Evolutionary conservation across 1,140 invertebrate species (phyloP).

Genomic region (Drosophila guanche): DNA sequence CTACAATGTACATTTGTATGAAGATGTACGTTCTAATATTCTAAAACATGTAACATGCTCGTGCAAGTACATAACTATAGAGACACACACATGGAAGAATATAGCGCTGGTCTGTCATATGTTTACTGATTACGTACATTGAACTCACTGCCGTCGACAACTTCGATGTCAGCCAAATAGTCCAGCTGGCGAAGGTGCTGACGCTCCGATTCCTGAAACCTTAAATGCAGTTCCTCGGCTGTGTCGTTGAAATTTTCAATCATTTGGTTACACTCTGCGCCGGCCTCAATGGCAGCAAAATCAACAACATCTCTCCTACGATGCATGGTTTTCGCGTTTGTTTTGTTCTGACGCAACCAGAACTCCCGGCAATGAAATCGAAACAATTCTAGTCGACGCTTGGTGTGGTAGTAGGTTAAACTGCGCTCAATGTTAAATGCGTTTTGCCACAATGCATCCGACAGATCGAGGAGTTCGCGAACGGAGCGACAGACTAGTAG

Average conservation of each 20-base stretch:
- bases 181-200: constrained; percentile 35
- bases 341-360: constrained; percentile 55
- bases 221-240: not conserved
- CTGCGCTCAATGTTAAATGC: constrained; percentile 58
- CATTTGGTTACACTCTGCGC: constrained; percentile 37
- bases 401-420: constrained; percentile 60
- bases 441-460: constrained; percentile 71
- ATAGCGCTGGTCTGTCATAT: not conserved
- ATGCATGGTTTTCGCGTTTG: constrained; percentile 42
- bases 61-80: no score
- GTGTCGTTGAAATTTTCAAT: constrained; percentile 41
- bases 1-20: not conserved
- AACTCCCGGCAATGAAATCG: constrained; percentile 55
- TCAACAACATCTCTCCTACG: constrained; percentile 46
- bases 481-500: constrained; percentile 56
- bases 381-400: constrained; percentile 61
- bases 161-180: constrained; percentile 55
- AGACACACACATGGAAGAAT: not conserved
- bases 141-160: constrained; percentile 60
- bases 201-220: constrained; percentile 34
- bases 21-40: not conserved
- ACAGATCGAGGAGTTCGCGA: constrained; percentile 66
- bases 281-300: constrained; percentile 75
- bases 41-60: no score
- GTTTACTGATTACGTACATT: constrained; percentile 54